Percentiles rank a stretch among this genome's conserved stretches.
These are phyloP conservation scores for Margarornis squamiger DNA, from an alignment of 2,797 vertebrate species.

Conservation along the genomic window DNA sequence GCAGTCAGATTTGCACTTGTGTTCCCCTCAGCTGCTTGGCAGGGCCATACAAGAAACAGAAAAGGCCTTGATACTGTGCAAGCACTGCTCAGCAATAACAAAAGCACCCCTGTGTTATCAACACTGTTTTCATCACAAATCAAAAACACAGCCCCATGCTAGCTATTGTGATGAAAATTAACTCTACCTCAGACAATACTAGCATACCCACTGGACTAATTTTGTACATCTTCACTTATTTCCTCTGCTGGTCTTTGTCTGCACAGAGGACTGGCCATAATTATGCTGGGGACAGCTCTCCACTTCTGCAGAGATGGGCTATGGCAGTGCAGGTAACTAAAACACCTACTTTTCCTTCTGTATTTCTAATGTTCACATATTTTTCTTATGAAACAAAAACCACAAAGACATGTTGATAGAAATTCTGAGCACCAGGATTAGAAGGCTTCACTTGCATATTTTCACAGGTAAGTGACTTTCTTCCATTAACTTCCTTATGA, in stretches of 20 bases:
- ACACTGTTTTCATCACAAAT: neutral
- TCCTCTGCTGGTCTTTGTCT: neutral
- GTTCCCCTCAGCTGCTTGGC: neutral
- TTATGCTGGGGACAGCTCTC: neutral
- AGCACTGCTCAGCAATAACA: neutral
- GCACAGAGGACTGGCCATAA: neutral
- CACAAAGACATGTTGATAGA: neutral
- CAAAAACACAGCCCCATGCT: neutral
- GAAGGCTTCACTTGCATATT: neutral
- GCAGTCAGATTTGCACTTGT: neutral
- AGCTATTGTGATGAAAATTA: neutral
- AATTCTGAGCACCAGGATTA: neutral
- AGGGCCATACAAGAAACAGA: neutral
- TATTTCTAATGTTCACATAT: neutral
- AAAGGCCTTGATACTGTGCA: neutral
- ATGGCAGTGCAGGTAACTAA: neutral
- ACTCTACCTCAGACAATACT: neutral
- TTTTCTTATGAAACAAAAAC: neutral
- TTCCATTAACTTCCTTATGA: neutral
- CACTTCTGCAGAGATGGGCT: neutral
- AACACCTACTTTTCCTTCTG: neutral
- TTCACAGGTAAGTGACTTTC: neutral
- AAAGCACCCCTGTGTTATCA: neutral
- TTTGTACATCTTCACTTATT: neutral
- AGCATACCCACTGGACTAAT: neutral